Evolutionary conservation across 2,888 invertebrate genomes (phyloP).

Genomic region (Emmelina monodactyla): DNA sequence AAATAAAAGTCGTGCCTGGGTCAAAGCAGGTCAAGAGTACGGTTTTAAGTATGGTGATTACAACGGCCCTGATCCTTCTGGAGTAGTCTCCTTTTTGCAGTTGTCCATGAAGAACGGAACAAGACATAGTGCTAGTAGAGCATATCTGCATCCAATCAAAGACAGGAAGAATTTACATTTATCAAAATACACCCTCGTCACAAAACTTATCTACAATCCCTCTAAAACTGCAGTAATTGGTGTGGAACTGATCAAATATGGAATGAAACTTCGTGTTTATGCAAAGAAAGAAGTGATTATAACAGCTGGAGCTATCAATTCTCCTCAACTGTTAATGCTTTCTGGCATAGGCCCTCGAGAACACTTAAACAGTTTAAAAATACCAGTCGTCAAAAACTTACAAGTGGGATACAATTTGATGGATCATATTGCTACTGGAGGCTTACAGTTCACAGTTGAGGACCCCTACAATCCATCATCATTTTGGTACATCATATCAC

Average conservation of each 20-base stretch:
- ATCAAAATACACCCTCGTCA: neutral
- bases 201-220: neutral
- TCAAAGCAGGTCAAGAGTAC: constrained; percentile 8
- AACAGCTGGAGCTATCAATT: constrained; percentile 12
- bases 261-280: neutral
- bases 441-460: neutral
- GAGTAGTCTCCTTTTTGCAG: neutral
- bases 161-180: neutral
- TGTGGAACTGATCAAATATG: neutral
- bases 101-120: constrained; percentile 9
- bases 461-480: neutral
- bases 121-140: neutral
- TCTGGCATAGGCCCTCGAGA: constrained; percentile 13
- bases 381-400: constrained; percentile 8
- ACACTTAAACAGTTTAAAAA: constrained; percentile 10
- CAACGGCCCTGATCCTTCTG: neutral
- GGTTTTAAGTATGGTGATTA: constrained; percentile 10
- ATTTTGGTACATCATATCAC: neutral
- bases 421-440: constrained; percentile 8
- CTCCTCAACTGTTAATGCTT: constrained; percentile 13
- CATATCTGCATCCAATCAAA: neutral
- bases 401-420: constrained; percentile 13
- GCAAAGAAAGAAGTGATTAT: constrained; percentile 12
- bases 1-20: neutral
- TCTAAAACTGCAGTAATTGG: neutral